phyloP scores from a whole-genome alignment of 2,888 invertebrate species.

The Dione juno region DNA sequence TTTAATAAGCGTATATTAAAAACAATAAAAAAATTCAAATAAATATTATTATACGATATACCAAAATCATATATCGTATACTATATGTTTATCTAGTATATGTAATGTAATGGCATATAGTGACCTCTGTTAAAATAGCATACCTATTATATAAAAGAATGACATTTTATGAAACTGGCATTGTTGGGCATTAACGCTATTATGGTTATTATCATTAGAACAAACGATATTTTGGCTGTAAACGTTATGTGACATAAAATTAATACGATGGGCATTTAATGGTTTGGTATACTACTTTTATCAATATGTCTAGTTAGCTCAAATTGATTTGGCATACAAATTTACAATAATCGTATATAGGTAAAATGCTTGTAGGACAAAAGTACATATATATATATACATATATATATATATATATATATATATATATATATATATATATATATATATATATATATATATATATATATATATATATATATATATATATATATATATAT shows the following conservation, averaged over 20 bases:
- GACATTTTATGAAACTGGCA: conserved; percentile 9
- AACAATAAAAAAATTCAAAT: too few species aligned
- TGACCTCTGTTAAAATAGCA: not conserved
- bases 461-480: too few species aligned
- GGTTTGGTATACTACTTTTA: not conserved
- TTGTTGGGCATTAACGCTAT: conserved; percentile 18
- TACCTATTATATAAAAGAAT: not conserved
- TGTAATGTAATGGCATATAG: not conserved
- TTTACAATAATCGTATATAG: not conserved
- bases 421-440: too few species aligned
- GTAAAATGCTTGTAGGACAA: not conserved
- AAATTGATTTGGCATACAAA: not conserved
- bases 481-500: too few species aligned
- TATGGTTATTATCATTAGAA: conserved; percentile 28
- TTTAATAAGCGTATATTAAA: too few species aligned
- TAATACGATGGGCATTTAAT: conserved; percentile 9
- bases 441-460: too few species aligned
- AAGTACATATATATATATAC: not conserved
- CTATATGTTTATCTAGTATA: not conserved
- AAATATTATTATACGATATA: not conserved
- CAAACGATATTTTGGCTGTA: conserved; percentile 26
- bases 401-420: too few species aligned
- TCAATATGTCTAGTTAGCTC: not conserved
- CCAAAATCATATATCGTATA: not conserved
- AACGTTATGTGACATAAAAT: conserved; percentile 25